A percentile compares a stretch with the other conserved stretches of the same genome.
phyloP scores from a whole-genome alignment of 2,113 vertebrate species.

The Trichomycterus rosablanca region DNA sequence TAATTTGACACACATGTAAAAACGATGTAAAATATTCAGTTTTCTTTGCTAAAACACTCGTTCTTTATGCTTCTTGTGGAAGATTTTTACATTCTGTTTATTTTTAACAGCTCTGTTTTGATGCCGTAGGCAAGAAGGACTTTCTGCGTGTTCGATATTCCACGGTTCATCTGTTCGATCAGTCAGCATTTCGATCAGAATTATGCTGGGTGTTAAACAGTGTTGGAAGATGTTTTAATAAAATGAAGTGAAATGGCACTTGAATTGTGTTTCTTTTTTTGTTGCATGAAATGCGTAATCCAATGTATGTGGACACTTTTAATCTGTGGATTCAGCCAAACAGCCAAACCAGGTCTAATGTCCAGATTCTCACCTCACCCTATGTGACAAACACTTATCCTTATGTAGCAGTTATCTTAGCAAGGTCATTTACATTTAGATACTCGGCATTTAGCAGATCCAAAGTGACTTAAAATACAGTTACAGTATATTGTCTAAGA shows the following conservation, averaged over 20 bases:
- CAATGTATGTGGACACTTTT: not conserved
- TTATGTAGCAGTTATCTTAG: too few relatives aligned
- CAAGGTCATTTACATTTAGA: too few relatives aligned
- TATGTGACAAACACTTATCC: too few relatives aligned
- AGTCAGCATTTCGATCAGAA: conserved; percentile 20
- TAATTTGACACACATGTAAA: not conserved
- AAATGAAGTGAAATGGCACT: conserved; percentile 16
- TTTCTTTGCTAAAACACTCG: conserved; percentile 13
- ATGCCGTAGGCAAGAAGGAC: conserved; percentile 35
- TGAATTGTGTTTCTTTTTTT: conserved; percentile 10
- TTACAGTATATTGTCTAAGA: too few relatives aligned
- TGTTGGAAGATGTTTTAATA: conserved; percentile 25
- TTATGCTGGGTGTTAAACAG: conserved; percentile 30
- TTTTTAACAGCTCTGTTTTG: conserved; percentile 35
- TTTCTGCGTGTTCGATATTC: not conserved
- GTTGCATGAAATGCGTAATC: too few relatives aligned
- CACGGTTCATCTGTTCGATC: not conserved
- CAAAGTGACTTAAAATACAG: too few relatives aligned
- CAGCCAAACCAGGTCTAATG: too few relatives aligned
- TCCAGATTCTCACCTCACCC: too few relatives aligned
- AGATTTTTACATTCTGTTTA: conserved; percentile 30
- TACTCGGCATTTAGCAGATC: too few relatives aligned
- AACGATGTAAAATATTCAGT: too few relatives aligned
- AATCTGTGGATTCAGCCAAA: too few relatives aligned
- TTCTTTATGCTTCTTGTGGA: conserved; percentile 42